These are phyloP conservation scores for Pelecanus crispus DNA, from an alignment of 2,113 vertebrate species.

Conservation along the genomic window DNA sequence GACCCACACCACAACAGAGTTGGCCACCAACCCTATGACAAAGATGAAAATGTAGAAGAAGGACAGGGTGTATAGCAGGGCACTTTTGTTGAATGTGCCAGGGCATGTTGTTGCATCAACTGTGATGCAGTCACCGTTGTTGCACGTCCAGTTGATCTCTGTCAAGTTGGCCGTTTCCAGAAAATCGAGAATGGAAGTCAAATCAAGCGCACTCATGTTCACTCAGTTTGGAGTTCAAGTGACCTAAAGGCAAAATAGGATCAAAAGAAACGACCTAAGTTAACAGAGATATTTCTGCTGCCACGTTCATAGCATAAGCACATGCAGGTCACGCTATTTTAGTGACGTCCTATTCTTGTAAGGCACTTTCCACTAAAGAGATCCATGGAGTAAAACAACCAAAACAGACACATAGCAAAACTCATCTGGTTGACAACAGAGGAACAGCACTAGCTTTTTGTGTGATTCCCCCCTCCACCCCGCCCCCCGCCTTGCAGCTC, in stretches of 20 bases:
- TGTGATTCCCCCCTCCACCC: background rate
- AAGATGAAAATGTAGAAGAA: slow-evolving; percentile 93
- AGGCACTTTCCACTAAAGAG: background rate
- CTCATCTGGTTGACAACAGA: background rate
- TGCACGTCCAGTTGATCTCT: slow-evolving; percentile 77
- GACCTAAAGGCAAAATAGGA: background rate
- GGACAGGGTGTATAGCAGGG: slow-evolving; percentile 83
- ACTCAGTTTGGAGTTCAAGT: rapidly evolving
- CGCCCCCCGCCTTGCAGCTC: background rate
- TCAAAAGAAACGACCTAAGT: background rate
- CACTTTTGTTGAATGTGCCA: slow-evolving; percentile 72
- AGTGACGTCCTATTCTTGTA: background rate
- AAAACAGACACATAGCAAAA: background rate
- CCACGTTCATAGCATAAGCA: background rate
- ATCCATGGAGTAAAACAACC: background rate
- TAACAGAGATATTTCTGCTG: background rate
- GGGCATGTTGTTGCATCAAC: slow-evolving; percentile 79
- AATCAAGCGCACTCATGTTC: slow-evolving; percentile 73
- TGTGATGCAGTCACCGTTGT: slow-evolving; percentile 72
- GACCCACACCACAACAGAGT: slow-evolving; percentile 91
- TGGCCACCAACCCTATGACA: slow-evolving; percentile 86
- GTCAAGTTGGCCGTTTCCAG: slow-evolving; percentile 80
- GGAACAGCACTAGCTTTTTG: background rate
- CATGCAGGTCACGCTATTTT: rapidly evolving
- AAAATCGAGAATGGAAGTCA: slow-evolving; percentile 72